Evolutionary conservation across 2,888 invertebrate genomes (phyloP), one percentile per base, ranked within the genome.

Genomic region (Eupeodes latifasciatus): DNA sequence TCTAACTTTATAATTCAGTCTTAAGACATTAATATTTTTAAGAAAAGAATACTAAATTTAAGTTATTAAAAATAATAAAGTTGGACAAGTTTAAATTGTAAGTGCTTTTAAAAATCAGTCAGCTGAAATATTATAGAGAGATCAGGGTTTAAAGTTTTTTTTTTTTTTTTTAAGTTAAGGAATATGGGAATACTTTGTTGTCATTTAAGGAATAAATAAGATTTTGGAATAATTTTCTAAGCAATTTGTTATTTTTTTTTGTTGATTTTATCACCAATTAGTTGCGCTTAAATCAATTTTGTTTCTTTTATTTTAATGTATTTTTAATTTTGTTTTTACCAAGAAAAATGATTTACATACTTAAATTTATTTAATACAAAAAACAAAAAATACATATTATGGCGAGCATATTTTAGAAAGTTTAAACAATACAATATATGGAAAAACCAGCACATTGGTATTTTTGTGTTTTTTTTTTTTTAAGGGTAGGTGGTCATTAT

Each of bases 81-180:
- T 61, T 87, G 84, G 87, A 84, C 87, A 83, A 74, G 49, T 71
- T 76, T 67, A 74, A 82, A 75, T 16, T 53, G 79, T 83, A 76
- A 80, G 84, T 80, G 84, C 66, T 79, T 84, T 84, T 84, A 75
- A 81, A 88, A 88, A 88, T 88, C 88, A 88, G 88, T 88, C 88
- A 88, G 64, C 88, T 76, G 72, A 85, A 88, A 75, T 85, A 81
- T 66, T 85, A 78, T 47, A 88, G 85, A 88, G 88, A 88, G 85
- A 88, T 84, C 85, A 85, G 85, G 88, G 78, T 84, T 40, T 76
- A 79, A 57, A 74, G 62, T 77, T 78, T 69, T 78, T 75, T 61
- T 75, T 64, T 27, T n/a, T 7, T 40, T 27, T 1, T 77, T 78
- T 66, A 19, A 59, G 61, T 66, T 64, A 66, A 76, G 81, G 75